Conservation (phyloP, 2,797 vertebrate genomes). For the Tapirus indicus region DNA sequence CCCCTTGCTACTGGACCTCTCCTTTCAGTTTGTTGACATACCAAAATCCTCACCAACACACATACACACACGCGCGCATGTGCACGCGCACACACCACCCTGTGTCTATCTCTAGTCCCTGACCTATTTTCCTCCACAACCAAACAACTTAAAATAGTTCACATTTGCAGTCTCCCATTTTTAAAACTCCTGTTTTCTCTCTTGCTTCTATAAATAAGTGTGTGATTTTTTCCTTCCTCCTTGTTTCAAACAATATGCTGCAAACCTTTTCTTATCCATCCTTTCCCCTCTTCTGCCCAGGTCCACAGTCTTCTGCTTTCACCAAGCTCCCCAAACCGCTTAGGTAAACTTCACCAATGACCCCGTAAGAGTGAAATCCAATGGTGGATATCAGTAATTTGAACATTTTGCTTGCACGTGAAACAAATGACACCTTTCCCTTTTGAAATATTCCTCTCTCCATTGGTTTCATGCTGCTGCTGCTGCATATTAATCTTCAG, state of each 20-base stretch:
- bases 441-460: background rate
- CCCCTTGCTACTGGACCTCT: background rate
- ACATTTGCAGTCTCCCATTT: background rate
- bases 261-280: background rate
- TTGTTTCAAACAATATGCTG: background rate
- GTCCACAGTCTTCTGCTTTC: background rate
- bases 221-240: background rate
- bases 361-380: background rate
- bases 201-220: background rate
- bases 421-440: background rate
- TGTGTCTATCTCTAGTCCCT: background rate
- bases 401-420: background rate
- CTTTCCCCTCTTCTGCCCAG: accelerated
- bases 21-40: background rate
- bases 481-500: background rate
- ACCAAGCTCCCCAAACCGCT: background rate
- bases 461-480: background rate
- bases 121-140: slow-evolving; percentile 23
- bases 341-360: background rate
- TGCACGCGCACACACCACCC: background rate
- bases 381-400: background rate
- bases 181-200: slow-evolving; percentile 29
- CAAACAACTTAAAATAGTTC: background rate
- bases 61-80: background rate
- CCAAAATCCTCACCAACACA: background rate